Conservation (phyloP, 2,888 invertebrate species). For the Lithodes maja region DNA sequence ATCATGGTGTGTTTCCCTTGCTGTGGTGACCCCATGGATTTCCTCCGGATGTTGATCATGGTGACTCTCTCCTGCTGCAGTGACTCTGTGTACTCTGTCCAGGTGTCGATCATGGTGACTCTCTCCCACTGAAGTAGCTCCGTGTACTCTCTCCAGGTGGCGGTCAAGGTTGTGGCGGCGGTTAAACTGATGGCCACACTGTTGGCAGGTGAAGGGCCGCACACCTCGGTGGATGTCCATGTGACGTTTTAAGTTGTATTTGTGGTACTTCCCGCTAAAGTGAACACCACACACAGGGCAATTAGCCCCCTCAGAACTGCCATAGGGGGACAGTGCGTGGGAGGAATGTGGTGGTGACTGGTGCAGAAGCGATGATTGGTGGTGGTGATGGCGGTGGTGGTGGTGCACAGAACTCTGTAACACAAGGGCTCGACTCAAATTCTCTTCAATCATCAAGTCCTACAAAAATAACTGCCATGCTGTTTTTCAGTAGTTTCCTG, state of each 20-base stretch:
- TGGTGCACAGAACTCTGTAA: slow-evolving; percentile 56
- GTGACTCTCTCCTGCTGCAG: not conserved
- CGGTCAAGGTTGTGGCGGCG: slow-evolving; percentile 61
- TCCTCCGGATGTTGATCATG: slow-evolving; percentile 43
- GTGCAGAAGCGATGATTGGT: slow-evolving; percentile 1
- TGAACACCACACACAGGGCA: slow-evolving; percentile 67
- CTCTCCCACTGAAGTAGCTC: not conserved
- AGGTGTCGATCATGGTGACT: slow-evolving; percentile 19
- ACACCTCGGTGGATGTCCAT: slow-evolving; percentile 63
- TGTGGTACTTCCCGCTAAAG: slow-evolving; percentile 68
- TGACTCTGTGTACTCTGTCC: slow-evolving; percentile 55
- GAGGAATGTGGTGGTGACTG: slow-evolving; percentile 14
- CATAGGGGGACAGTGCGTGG: slow-evolving; percentile 24
- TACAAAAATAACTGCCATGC: not conserved
- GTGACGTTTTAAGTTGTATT: slow-evolving; percentile 69
- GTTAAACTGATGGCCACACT: slow-evolving; percentile 64
- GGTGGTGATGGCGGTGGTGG: slow-evolving; percentile 32
- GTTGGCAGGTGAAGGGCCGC: slow-evolving; percentile 59
- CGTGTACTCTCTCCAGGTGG: slow-evolving; percentile 64
- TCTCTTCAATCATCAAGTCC: slow-evolving; percentile 36
- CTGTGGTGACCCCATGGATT: slow-evolving; percentile 43
- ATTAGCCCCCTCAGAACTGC: slow-evolving; percentile 38
- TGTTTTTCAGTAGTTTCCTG: not conserved
- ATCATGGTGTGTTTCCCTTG: not conserved
- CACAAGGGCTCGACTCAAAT: slow-evolving; percentile 61